Evolutionary conservation across 2,797 vertebrate genomes (phyloP).

Genomic region (Emys orbicularis): DNA sequence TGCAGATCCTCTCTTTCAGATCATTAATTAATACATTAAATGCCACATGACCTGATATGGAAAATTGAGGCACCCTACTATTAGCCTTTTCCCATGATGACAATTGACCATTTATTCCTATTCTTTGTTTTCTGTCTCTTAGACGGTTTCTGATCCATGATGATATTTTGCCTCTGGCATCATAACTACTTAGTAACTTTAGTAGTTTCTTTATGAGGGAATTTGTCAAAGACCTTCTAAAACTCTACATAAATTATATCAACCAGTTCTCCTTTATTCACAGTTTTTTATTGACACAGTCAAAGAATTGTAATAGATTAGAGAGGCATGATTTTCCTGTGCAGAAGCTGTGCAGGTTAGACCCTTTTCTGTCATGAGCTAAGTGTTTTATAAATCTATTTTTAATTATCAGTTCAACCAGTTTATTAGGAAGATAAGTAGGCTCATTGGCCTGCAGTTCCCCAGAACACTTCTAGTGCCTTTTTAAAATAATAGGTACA

Average conservation of each 20-base stretch:
- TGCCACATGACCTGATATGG: neutral
- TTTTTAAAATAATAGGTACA: conserved; percentile 31
- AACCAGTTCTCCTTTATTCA: neutral
- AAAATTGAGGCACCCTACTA: neutral
- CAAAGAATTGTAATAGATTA: neutral
- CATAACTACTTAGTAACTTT: neutral
- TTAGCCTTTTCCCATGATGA: neutral
- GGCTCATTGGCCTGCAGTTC: neutral
- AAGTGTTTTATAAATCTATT: neutral
- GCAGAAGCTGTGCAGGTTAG: neutral
- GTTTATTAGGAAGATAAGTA: neutral
- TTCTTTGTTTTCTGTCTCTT: neutral
- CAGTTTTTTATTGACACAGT: neutral
- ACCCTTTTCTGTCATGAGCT: neutral
- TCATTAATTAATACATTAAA: neutral
- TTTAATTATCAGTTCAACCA: conserved; percentile 1
- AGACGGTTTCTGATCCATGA: neutral
- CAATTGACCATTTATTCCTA: neutral
- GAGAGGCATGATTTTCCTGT: neutral
- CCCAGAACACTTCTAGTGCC: neutral
- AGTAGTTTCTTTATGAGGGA: neutral
- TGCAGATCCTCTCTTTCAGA: neutral
- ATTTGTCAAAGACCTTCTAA: neutral
- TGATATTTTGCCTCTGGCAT: neutral
- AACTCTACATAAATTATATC: neutral